Evolutionary conservation across 2,113 vertebrate genomes (phyloP), one percentile per base, ranked within the genome.

Genomic region (Perca flavescens): DNA sequence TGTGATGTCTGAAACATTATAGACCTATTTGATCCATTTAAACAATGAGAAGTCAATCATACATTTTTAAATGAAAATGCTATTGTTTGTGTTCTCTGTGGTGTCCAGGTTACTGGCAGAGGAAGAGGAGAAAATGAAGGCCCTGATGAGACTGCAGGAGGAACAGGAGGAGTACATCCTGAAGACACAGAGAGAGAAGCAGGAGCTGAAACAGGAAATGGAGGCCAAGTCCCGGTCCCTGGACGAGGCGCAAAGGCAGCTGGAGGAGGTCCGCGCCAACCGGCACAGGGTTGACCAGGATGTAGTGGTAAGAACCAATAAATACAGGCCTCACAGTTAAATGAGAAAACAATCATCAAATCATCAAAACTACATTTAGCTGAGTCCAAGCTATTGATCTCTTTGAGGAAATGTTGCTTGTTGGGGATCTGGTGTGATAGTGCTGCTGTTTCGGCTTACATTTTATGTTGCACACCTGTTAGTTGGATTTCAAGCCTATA

Each of bases 121-220:
- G 84, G 98, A 99, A 77, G 98, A 99, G 91, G 97, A 98, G 86
- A 98, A 97, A 69, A 94, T 99, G 92, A 97, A 96, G 93, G 90
- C 96, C 67, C 76, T 99, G 85, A 96, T 99, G 96, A 54, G 87
- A 74, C 94, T 99, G 90, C 97, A 97, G 90, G 97, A 99, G 84
- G 97, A 98, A 60, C 98, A 99, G 85, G 97, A 98, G 86, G 96
- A 98, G 82, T 97, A 97, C 77, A 98, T 99, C 40, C 94, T 96
- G 80, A 96, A 92, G 82, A 96, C 98, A 0, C 96, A 98, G 89
- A 93, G 92, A 80, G 97, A 99, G 93, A 98, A 98, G 92, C 96
- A 97, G 86, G 97, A 97, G 90, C 95, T 99, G 25, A 96, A 94
- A 90, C 97, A 97, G 88, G 98, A 98, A 94, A 99, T 99, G 97